Evolutionary conservation across 1,140 invertebrate genomes (phyloP).

Genomic region (Periplaneta americana): DNA sequence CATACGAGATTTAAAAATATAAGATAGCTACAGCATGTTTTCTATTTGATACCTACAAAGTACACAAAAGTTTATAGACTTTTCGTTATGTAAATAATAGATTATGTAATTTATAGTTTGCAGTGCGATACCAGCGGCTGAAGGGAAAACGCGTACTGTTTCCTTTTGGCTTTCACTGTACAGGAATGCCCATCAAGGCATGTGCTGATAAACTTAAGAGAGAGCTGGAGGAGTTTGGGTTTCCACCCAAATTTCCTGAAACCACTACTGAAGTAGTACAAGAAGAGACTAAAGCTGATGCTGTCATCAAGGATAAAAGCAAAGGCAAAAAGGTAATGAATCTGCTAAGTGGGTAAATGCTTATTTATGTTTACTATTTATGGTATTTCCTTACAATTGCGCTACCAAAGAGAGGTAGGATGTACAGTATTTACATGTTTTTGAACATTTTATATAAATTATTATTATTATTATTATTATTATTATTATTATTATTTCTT

Average conservation of each 20-base stretch:
- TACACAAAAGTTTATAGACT: not conserved
- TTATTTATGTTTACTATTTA: no score
- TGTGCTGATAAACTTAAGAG: constrained; percentile 96
- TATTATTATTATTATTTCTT: not conserved
- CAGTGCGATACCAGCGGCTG: constrained; percentile 82
- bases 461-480: not conserved
- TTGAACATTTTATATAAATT: not conserved
- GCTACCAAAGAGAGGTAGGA: no score
- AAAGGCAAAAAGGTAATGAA: constrained; percentile 96
- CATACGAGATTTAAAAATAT: no score
- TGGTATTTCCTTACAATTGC: not conserved
- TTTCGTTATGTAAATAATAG: not conserved
- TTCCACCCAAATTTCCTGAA: constrained; percentile 84
- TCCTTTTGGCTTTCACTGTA: constrained; percentile 98
- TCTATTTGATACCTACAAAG: no score
- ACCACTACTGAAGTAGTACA: constrained; percentile 42
- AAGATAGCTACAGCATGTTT: no score
- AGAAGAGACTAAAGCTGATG: constrained; percentile 47
- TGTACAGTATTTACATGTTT: no score
- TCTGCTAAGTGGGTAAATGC: no score
- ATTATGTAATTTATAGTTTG: constrained; percentile 60
- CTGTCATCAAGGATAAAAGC: constrained; percentile 84
- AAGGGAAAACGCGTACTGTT: constrained; percentile 90
- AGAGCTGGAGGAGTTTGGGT: constrained; percentile 90
- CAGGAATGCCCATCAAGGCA: constrained; percentile 95